phyloP scores from a whole-genome alignment of 1,140 invertebrate genomes.

The Drosophila sp. region DNA sequence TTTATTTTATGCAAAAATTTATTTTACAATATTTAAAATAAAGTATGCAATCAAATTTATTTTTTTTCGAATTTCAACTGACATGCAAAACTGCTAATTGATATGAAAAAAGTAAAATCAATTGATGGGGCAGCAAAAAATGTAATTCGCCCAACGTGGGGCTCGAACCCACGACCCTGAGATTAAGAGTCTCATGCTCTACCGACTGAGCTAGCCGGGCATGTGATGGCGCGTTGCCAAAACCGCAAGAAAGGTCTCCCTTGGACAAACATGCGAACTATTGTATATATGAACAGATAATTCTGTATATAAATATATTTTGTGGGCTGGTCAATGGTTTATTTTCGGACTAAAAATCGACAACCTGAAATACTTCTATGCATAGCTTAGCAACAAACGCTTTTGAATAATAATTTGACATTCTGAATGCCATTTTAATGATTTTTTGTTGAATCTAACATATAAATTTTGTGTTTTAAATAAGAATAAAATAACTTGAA shows the following conservation, averaged over 20 bases:
- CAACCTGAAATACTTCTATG: no score
- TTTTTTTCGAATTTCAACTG: background rate
- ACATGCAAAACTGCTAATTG: background rate
- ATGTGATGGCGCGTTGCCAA: background rate
- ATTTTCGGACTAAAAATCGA: background rate
- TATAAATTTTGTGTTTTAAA: no score
- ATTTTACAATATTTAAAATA: background rate
- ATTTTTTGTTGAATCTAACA: no score
- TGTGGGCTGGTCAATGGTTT: background rate
- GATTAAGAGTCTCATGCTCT: conserved; percentile 97
- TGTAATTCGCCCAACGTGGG: conserved; percentile 90
- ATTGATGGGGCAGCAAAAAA: conserved; percentile 51
- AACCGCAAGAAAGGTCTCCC: conserved; percentile 14
- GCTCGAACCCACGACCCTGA: conserved; percentile 96
- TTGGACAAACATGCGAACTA: background rate
- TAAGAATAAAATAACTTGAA: no score
- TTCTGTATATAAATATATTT: background rate
- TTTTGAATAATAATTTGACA: no score
- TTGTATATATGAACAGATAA: background rate
- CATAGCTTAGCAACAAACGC: no score
- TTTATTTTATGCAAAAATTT: conserved; percentile 14
- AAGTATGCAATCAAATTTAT: background rate
- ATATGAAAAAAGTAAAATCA: background rate
- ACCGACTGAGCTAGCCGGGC: conserved; percentile 95
- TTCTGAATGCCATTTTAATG: no score